A percentile compares a stretch with the other conserved stretches of the same genome.
Conservation (phyloP, 2,888 invertebrate genomes). For the Polyommatus icarus region DNA sequence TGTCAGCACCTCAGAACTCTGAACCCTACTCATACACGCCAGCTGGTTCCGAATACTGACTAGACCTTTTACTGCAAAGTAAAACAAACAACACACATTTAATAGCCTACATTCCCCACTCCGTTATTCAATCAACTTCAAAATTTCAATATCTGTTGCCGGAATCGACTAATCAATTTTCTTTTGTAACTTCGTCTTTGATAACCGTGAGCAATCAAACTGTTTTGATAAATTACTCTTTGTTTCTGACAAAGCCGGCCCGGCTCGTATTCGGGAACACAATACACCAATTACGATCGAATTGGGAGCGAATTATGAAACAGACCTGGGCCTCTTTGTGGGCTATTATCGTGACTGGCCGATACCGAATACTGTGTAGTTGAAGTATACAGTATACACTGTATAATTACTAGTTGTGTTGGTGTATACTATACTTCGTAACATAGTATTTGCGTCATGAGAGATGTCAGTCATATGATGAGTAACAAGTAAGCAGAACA, state of each 20-base stretch:
- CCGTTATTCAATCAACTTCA: slow-evolving; percentile 13
- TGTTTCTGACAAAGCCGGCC: slow-evolving; percentile 6
- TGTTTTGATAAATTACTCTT: slow-evolving; percentile 30
- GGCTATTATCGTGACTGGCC: slow-evolving; percentile 20
- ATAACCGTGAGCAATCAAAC: slow-evolving; percentile 18
- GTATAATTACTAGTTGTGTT: neutral
- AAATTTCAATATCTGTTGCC: slow-evolving; percentile 19
- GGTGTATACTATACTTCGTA: neutral
- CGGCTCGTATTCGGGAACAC: slow-evolving; percentile 19
- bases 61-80: neutral
- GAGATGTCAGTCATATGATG: too few species aligned
- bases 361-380: neutral
- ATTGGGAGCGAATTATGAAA: slow-evolving; percentile 19
- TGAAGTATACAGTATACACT: too few species aligned
- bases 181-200: slow-evolving; percentile 26
- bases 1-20: neutral
- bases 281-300: slow-evolving; percentile 29
- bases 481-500: too few species aligned
- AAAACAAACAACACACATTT: neutral
- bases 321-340: slow-evolving; percentile 7
- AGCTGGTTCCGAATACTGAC: neutral
- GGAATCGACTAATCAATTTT: slow-evolving; percentile 18
- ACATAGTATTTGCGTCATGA: neutral
- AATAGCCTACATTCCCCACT: neutral
- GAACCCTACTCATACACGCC: neutral